phyloP scores from a whole-genome alignment of 1,140 invertebrate genomes.

The Drosophila bocqueti region DNA sequence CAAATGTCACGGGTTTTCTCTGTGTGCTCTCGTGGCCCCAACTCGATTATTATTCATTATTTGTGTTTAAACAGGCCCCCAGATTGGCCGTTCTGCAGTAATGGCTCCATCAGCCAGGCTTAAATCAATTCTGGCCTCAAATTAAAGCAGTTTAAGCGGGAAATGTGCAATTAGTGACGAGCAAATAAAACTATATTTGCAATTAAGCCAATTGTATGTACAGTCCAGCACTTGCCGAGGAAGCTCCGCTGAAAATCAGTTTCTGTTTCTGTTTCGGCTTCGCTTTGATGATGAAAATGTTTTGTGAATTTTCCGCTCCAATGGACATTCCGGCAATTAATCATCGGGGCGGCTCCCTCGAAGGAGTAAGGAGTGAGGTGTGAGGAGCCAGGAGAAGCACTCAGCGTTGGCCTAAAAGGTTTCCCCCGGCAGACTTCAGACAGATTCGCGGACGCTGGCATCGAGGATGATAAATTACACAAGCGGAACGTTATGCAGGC shows the following conservation, averaged over 20 bases:
- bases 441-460: constrained; percentile 31
- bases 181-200: constrained; percentile 24
- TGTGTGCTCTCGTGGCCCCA: background rate
- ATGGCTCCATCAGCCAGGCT: background rate
- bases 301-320: constrained; percentile 68
- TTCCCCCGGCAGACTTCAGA: constrained; percentile 8
- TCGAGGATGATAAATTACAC: constrained; percentile 77
- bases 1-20: background rate
- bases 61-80: background rate
- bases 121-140: background rate
- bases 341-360: constrained; percentile 47
- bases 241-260: constrained; percentile 21
- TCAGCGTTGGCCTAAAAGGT: constrained; percentile 59
- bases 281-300: constrained; percentile 65
- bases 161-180: constrained; percentile 7
- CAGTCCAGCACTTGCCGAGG: background rate
- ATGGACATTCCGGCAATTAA: constrained; percentile 74
- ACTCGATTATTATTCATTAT: background rate
- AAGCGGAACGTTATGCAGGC: constrained; percentile 58
- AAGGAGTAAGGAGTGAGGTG: background rate
- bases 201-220: constrained; percentile 18
- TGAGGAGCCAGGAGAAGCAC: constrained; percentile 5
- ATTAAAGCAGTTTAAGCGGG: background rate
- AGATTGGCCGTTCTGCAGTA: background rate
- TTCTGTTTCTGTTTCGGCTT: constrained; percentile 2